These are phyloP conservation scores for Ariopsis seemanni DNA, from an alignment of 2,113 vertebrate genomes.

Conservation along the genomic window DNA sequence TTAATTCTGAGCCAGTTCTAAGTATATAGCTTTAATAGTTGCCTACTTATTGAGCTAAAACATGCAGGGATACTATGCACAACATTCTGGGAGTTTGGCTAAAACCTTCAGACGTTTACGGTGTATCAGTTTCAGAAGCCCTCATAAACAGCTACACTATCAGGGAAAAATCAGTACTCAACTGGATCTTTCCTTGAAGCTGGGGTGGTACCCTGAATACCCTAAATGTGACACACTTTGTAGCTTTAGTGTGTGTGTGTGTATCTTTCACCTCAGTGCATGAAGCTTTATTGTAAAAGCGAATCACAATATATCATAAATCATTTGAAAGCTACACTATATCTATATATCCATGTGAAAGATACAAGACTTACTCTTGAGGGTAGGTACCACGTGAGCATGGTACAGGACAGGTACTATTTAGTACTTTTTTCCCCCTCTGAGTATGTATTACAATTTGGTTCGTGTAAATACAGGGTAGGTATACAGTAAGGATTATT, in stretches of 20 bases:
- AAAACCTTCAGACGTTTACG: not conserved
- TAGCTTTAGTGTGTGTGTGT: not conserved
- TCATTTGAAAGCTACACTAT: not conserved
- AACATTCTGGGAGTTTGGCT: not conserved
- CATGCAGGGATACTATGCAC: not conserved
- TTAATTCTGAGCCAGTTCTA: not conserved
- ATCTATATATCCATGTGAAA: not conserved
- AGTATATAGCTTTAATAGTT: not conserved
- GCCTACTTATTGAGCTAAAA: not conserved
- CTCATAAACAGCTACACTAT: not conserved
- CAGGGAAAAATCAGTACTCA: too few relatives aligned
- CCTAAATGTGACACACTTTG: not conserved
- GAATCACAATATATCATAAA: not conserved
- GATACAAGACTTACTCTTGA: not conserved
- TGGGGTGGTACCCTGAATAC: not conserved
- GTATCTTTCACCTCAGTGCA: too few relatives aligned
- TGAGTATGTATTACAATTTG: too few relatives aligned
- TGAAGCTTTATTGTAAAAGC: not conserved
- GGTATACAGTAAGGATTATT: too few relatives aligned
- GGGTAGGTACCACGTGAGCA: not conserved
- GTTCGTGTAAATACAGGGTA: too few relatives aligned
- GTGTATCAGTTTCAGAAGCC: not conserved
- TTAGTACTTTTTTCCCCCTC: not conserved
- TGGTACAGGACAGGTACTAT: not conserved
- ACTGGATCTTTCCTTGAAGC: not conserved